These are phyloP conservation scores for Lophotis ruficrista DNA, from an alignment of 2,113 vertebrate genomes.

Conservation along the genomic window DNA sequence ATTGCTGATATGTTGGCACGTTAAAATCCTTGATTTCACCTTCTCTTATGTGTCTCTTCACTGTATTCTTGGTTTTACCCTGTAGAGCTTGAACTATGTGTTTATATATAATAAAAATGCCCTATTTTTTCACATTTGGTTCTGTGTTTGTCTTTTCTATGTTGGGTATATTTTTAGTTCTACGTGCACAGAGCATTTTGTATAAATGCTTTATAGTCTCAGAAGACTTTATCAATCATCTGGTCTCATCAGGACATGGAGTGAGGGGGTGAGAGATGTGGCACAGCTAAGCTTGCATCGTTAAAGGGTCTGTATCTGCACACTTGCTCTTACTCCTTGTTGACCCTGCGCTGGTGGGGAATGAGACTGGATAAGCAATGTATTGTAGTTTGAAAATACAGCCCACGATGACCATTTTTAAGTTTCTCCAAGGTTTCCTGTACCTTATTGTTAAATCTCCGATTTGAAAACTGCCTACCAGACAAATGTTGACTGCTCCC, in stretches of 20 bases:
- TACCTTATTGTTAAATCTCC: background rate
- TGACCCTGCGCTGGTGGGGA: background rate
- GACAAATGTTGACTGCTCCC: conserved; percentile 10
- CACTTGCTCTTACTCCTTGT: background rate
- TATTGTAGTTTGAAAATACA: background rate
- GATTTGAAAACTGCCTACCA: background rate
- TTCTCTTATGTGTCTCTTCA: background rate
- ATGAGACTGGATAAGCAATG: background rate
- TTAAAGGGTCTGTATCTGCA: background rate
- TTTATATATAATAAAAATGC: background rate
- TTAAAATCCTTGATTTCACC: background rate
- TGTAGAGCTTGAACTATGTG: background rate
- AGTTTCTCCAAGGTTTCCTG: background rate
- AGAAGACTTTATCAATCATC: background rate
- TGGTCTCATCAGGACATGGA: rapidly evolving
- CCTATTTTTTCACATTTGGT: background rate
- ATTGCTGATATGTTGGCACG: background rate
- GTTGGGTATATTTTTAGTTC: background rate
- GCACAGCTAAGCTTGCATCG: background rate
- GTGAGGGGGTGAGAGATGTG: background rate
- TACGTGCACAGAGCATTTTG: background rate
- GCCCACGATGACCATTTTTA: background rate
- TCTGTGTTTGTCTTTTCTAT: background rate
- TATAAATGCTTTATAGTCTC: background rate
- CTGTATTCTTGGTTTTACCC: background rate